phyloP scores from a whole-genome alignment of 2,113 vertebrate species.

The Tenebrosternarchus preto region DNA sequence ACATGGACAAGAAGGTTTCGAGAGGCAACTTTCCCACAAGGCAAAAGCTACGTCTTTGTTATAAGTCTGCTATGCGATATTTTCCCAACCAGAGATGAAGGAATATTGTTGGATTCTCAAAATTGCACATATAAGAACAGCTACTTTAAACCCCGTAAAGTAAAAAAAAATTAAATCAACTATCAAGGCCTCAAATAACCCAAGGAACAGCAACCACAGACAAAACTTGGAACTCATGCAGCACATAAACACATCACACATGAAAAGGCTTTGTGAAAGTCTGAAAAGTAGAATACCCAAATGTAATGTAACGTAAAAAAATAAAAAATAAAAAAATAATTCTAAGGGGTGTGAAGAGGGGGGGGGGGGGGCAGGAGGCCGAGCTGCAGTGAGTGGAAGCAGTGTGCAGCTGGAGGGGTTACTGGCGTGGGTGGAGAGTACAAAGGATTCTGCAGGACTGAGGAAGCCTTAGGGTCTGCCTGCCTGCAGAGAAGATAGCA shows the following conservation, averaged over 20 bases:
- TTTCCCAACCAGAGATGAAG: conserved; percentile 9
- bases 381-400: conserved; percentile 54
- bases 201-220: too few relatives aligned
- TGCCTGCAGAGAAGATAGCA: conserved; percentile 79
- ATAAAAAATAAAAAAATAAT: too few relatives aligned
- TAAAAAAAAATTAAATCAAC: not conserved
- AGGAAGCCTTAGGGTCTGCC: conserved; percentile 74
- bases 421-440: conserved; percentile 65
- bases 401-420: conserved; percentile 66
- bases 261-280: too few relatives aligned
- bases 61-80: conserved; percentile 29
- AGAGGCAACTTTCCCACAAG: conserved; percentile 34
- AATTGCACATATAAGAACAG: not conserved
- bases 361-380: conserved; percentile 51
- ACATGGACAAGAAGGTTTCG: conserved; percentile 41
- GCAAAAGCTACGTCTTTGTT: conserved; percentile 17
- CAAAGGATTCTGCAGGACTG: conserved; percentile 77
- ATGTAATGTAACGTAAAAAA: conserved; percentile 25
- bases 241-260: too few relatives aligned
- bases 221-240: too few relatives aligned
- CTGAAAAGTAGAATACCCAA: not conserved
- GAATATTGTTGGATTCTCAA: not conserved
- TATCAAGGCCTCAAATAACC: too few relatives aligned
- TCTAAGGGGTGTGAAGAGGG: too few relatives aligned
- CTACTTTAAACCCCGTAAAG: not conserved